Base-by-base conservation (phyloP, 2,113 vertebrate species). In the Sinocyclocheilus rhinocerous region DNA sequence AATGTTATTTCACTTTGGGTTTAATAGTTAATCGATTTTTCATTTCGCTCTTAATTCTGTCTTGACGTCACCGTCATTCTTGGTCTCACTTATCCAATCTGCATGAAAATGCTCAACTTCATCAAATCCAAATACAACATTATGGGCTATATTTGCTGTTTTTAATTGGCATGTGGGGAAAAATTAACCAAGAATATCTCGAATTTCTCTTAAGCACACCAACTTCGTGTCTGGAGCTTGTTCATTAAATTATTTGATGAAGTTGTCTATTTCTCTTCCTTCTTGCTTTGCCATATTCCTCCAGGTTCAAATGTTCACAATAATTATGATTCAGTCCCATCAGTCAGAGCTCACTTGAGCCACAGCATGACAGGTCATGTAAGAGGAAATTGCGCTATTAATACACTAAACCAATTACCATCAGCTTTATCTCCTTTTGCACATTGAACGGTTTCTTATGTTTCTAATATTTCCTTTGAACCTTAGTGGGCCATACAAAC, bases 51-150 rank as follows among this genome's bases (percentile, higher is more conserved):
- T 50, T 29, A 63, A 45, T 63, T 33, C n/a, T 39, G 20, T 63
- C 9, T 26, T 65, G n/a, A 26, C 4, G 1, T 65, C 11, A 8
- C 63, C 22, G 61, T 18, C 11, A 22, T 69, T 76, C 65, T 42
- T 42, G 12, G 59, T 63, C 11, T 63, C 61, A 8, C 57, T 36
- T 36, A 36, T 26, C n/a, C n/a, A 63, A 12, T 24, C 73, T 79
- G 69, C 50, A 76, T 77, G 72, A 57, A 33, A 48, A 48, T 48
- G 10, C 45, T 3, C 45, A 12, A 48, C 3, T 48, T 48, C 12
- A 48, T 48, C 45, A 48, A 48, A 48, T 80, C 65, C 75, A 87
- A 87, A 82, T 84, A 12, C 55, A 63, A 13, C 36, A 79, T 82
- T 84, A 29, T 84, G 55, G 39, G 33, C 42, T 22, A 73, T 70